Conservation (phyloP, 2,797 vertebrate species). For the Carduelis carduelis region DNA sequence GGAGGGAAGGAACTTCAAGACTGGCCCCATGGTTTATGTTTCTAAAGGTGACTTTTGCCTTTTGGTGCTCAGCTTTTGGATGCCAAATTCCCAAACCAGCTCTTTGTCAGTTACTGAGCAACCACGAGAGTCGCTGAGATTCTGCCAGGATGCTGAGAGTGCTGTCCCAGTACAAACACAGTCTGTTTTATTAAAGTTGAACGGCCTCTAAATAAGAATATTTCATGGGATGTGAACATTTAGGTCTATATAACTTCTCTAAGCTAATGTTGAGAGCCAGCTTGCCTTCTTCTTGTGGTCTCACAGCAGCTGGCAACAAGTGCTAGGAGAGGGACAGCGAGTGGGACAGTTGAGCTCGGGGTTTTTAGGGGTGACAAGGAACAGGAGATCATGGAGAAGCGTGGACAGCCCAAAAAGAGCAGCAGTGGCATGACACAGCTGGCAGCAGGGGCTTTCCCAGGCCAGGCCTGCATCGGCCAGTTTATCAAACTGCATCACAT, state of each 20-base stretch:
- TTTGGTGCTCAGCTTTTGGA: neutral
- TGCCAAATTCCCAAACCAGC: neutral
- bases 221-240: neutral
- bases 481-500: neutral
- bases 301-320: neutral
- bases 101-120: neutral
- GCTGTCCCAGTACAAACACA: neutral
- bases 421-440: accelerated
- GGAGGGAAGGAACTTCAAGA: neutral
- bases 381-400: neutral
- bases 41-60: neutral
- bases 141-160: neutral
- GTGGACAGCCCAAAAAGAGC: neutral
- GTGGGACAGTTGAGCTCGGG: accelerated
- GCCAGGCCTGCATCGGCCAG: neutral
- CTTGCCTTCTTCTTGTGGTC: neutral
- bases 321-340: neutral
- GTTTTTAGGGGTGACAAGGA: neutral
- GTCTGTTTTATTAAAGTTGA: neutral
- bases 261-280: neutral
- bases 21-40: neutral
- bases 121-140: accelerated
- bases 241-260: neutral
- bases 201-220: neutral
- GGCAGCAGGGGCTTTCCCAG: neutral